Evolutionary conservation across 2,113 vertebrate genomes (phyloP).

Genomic region (Marmota monax): DNA sequence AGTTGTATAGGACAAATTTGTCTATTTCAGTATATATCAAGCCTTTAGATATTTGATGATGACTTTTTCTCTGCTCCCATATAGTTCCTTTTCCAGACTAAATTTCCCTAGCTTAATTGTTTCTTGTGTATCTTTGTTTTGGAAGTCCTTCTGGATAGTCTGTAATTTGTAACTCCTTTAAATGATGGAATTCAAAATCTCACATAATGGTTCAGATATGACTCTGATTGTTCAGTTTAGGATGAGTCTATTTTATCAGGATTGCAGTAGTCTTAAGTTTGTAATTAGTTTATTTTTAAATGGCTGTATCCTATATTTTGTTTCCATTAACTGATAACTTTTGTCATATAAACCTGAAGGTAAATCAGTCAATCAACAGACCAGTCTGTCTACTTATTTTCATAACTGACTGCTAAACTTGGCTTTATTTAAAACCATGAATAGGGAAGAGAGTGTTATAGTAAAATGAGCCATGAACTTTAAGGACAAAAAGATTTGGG

Average conservation of each 20-base stretch:
- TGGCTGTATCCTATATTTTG: not conserved
- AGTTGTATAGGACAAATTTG: not conserved
- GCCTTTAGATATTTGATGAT: not conserved
- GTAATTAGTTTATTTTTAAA: not conserved
- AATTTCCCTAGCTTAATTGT: not conserved
- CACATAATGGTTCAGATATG: slow-evolving; percentile 7
- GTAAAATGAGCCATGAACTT: not conserved
- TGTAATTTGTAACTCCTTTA: slow-evolving; percentile 50
- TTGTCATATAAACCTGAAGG: slow-evolving; percentile 28
- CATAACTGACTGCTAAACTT: slow-evolving; percentile 21
- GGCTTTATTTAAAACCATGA: slow-evolving; percentile 35
- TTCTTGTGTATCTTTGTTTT: not conserved
- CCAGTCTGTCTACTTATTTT: not conserved
- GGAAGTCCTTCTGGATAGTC: not conserved
- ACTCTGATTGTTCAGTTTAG: slow-evolving; percentile 43
- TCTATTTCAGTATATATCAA: not conserved
- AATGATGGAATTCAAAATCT: slow-evolving; percentile 42
- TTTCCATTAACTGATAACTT: slow-evolving; percentile 28
- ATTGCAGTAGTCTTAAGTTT: slow-evolving; percentile 23
- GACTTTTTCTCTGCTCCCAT: not conserved
- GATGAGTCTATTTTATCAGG: slow-evolving; percentile 14
- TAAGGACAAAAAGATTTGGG: not conserved
- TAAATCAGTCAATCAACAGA: not conserved
- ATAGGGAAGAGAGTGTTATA: not conserved
- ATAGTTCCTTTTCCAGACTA: not conserved